A percentile compares a stretch with the other conserved stretches of the same genome.
These are phyloP conservation scores for Pygathrix nemaeus DNA, from an alignment of 2,113 vertebrate species.

Conservation along the genomic window DNA sequence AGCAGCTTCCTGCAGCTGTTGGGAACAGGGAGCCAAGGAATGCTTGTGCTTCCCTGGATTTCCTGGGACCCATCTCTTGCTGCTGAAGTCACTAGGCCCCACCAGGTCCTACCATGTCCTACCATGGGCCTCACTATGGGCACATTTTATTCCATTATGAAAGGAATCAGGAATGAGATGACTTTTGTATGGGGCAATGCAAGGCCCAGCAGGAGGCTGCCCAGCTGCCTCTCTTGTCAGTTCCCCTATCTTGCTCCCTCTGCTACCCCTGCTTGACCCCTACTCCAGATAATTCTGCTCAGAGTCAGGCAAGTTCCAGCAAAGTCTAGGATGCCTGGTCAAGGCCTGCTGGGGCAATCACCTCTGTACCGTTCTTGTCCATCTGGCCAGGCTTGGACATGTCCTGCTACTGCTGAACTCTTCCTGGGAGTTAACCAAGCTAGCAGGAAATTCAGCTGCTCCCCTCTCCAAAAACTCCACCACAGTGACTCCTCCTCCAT, in stretches of 20 bases:
- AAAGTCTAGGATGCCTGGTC: neutral
- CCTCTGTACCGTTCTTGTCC: slow-evolving; percentile 21
- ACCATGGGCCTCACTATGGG: neutral
- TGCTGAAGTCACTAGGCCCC: neutral
- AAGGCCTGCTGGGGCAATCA: neutral
- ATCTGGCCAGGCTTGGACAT: neutral
- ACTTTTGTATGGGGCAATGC: neutral
- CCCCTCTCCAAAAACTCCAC: neutral
- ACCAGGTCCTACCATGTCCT: neutral
- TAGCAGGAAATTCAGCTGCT: neutral
- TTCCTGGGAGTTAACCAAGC: neutral
- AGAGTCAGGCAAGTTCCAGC: slow-evolving; percentile 42
- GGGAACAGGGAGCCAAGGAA: slow-evolving; percentile 60
- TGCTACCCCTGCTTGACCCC: neutral
- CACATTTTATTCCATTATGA: slow-evolving; percentile 49
- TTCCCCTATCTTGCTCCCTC: neutral
- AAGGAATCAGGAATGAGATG: slow-evolving; percentile 56
- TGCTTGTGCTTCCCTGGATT: slow-evolving; percentile 35
- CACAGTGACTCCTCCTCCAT: neutral
- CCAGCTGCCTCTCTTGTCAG: neutral
- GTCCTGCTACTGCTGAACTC: neutral
- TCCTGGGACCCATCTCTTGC: slow-evolving; percentile 37
- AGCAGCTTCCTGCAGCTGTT: slow-evolving; percentile 69
- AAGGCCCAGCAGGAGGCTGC: neutral
- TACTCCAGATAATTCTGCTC: neutral